Evolutionary conservation across 2,888 invertebrate genomes (phyloP), one percentile per base, ranked within the genome.

Genomic region (Andrena camellia): DNA sequence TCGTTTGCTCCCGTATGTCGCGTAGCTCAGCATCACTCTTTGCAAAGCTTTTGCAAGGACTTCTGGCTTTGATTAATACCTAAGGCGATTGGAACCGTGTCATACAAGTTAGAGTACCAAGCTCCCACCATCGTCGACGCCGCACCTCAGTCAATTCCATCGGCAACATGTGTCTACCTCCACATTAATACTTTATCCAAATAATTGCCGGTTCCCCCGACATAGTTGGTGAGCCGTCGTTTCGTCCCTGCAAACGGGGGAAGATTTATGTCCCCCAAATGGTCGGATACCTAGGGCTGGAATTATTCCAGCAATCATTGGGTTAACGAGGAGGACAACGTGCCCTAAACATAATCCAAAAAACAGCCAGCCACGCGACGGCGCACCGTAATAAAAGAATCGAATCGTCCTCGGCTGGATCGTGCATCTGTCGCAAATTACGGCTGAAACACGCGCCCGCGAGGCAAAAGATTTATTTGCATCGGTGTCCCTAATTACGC

Each of bases 401-500:
- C 68, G 35, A 5, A 63, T 48, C 57, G 62, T 57, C 48, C 59
- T 54, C 23, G 60, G 17, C 67, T 17, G 42, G 33, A 3, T 17
- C 54, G 60, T 23, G 42, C 76, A 76, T 76, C 76, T 71, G 78
- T 73, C 78, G 48, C 54, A 57, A 78, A 71, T 80, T 63, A 60
- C 33, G 48, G 54, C 59, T 10, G 57, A 26, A 26, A 26, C 20
- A 54, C 54, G 54, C 54, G 54, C 8, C 20, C 57, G 57, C 26
- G 67, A 70, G 50, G 74, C 20, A 60, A 66, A 59, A 64, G 54
- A 75, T 72, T 78, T 63, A 75, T 85, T 20, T 8, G 23, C 66
- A 29, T 6, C 57, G n/a, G 35, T 64, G 50, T 35, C 59, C 68
- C 54, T 78, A 84, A 82, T 85, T 85, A 73, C 70, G 10, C 26